Base-by-base conservation (phyloP, 1,140 invertebrate species). In the Sesamia nonagrioides region DNA sequence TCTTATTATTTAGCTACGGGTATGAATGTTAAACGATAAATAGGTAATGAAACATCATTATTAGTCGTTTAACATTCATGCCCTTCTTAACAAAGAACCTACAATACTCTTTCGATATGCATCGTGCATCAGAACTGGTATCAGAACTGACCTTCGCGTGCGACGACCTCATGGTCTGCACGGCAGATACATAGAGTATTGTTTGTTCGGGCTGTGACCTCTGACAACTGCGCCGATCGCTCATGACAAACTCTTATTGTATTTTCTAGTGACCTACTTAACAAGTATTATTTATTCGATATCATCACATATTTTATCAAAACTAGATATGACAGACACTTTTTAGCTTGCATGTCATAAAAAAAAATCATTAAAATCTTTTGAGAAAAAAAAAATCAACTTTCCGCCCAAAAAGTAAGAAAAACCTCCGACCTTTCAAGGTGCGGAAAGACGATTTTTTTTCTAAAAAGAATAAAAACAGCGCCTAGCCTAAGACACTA, bases 121-220 rank as follows among this genome's bases (percentile, higher is more conserved):
- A 42, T 18, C n/a, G 17, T 63, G 61, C 61, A 66, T 45, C 61
- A 42, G 17, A 66, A 42, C 61, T 18, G 61, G 61, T 42, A 66
- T 13, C 17, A 18, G 61, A 17, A 13, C 18, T 35, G 13, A 60
- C 17, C 17, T 66, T 66, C 37, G 61, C 61, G 61, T 50, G 45
- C 45, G 13, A 17, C 33, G 6, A 27, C 27, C 7, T 11, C 61
- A 42, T 42, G 17, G 61, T 13, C n/a, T 11, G 61, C 61, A 42
- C 61, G 37, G 37, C 61, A 42, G 17, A 21, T 27, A 66, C 9
- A 17, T 18, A 42, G 42, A 40, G 35, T 66, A 66, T 42, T 42
- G 61, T 66, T 50, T 13, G 37, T 13, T 18, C 35, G 35, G 6
- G 17, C 37, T 66, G 37, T 21, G 61, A 66, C 61, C 61, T 66